A percentile compares a stretch with the other conserved stretches of the same genome.
Conservation (phyloP, 2,797 vertebrate species). For the Xerus rutilus region DNA sequence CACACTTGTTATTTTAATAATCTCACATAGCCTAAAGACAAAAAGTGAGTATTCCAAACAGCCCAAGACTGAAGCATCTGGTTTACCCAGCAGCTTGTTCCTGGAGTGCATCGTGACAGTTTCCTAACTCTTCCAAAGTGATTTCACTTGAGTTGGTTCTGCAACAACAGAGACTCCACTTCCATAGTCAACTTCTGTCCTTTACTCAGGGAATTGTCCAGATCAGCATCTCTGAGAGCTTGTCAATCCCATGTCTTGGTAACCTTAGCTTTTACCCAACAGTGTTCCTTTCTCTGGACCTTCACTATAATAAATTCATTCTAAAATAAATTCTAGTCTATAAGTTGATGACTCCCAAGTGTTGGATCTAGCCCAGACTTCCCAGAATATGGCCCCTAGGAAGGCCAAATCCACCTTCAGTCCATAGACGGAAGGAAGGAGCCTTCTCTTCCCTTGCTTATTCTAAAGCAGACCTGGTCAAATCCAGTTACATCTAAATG, state of each 20-base stretch:
- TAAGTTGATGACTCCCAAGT: too few species aligned
- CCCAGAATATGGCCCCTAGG: too few species aligned
- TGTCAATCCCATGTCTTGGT: neutral
- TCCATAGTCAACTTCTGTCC: neutral
- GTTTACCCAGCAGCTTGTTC: too few species aligned
- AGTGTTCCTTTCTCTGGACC: neutral
- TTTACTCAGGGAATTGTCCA: neutral
- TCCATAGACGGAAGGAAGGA: too few species aligned
- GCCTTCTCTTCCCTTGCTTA: rapidly evolving
- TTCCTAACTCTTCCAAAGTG: neutral
- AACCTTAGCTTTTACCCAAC: neutral
- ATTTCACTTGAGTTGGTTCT: neutral
- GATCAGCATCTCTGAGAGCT: too few species aligned
- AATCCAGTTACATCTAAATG: too few species aligned
- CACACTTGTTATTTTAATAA: rapidly evolving
- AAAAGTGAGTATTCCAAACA: neutral
- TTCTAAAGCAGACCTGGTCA: too few species aligned
- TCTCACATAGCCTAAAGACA: neutral
- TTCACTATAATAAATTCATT: rapidly evolving
- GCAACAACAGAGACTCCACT: neutral
- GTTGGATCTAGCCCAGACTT: too few species aligned
- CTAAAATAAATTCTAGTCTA: too few species aligned
- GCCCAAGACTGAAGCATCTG: neutral
- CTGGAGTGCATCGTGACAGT: neutral
- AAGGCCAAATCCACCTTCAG: rapidly evolving